Percentiles rank a stretch among this genome's conserved stretches.
phyloP scores from a whole-genome alignment of 92 coral and sea anemone genomes.

The Heteractis magnifica region DNA sequence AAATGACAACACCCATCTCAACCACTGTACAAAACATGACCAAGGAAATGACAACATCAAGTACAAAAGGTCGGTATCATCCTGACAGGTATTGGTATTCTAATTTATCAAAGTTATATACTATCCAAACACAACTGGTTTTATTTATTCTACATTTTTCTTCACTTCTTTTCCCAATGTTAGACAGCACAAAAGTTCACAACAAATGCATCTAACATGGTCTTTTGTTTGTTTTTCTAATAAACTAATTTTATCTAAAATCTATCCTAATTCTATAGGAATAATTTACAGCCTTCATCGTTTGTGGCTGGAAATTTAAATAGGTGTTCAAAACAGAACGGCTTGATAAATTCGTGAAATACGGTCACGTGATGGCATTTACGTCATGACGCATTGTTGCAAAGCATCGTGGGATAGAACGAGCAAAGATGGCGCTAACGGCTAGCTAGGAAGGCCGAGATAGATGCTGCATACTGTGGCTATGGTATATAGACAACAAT shows the following conservation, averaged over 20 bases:
- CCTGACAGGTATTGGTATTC: neutral
- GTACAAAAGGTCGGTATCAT: neutral
- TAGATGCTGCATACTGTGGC: too few species aligned
- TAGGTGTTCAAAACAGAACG: neutral
- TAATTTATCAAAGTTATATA: neutral
- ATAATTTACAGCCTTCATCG: conserved; percentile 1
- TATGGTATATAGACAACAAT: too few species aligned
- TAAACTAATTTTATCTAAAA: conserved; percentile 5
- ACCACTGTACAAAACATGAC: conserved; percentile 4
- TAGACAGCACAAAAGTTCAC: neutral
- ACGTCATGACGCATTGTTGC: too few species aligned
- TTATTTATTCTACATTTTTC: neutral
- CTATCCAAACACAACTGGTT: neutral
- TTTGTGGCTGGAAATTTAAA: conserved; percentile 9
- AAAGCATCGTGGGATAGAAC: too few species aligned
- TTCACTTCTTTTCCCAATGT: neutral
- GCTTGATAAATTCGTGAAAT: neutral
- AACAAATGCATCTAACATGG: neutral
- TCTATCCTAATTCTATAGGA: neutral
- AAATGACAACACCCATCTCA: conserved; percentile 6
- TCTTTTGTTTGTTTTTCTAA: neutral
- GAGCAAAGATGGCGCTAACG: too few species aligned
- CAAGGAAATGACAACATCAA: neutral
- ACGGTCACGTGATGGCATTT: neutral
- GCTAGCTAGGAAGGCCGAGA: too few species aligned